Conservation (phyloP, 2,797 vertebrate genomes). For the Danio kyathit region DNA sequence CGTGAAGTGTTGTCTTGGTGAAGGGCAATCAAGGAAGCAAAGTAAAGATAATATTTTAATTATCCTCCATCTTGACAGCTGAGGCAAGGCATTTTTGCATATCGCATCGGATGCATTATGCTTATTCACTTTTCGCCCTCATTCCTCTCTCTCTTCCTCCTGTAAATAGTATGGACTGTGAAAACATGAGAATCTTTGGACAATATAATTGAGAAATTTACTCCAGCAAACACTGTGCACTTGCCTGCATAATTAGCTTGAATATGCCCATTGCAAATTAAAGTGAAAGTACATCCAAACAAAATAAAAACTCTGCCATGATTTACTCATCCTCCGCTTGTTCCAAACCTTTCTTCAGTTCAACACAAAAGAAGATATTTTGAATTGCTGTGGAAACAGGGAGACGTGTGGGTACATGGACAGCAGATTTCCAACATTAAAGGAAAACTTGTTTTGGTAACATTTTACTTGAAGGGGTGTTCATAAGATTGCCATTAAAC, state of each 20-base stretch:
- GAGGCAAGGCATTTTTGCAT: constrained; percentile 67
- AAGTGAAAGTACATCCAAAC: not conserved
- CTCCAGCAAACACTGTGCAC: constrained; percentile 5
- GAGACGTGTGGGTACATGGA: too few species aligned
- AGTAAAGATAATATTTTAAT: constrained; percentile 79
- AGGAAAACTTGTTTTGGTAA: too few species aligned
- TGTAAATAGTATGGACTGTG: constrained; percentile 50
- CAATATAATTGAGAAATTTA: constrained; percentile 28
- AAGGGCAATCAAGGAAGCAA: constrained; percentile 72
- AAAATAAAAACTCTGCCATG: too few species aligned
- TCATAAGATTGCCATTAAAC: too few species aligned
- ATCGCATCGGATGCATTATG: constrained; percentile 40
- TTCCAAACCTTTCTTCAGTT: too few species aligned
- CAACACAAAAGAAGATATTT: too few species aligned
- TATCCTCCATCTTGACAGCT: constrained; percentile 76
- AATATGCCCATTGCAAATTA: constrained; percentile 8
- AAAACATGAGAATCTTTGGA: constrained; percentile 52
- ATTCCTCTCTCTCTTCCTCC: constrained; percentile 16
- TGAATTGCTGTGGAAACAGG: too few species aligned
- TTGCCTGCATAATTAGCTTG: constrained; percentile 41
- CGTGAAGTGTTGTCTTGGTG: constrained; percentile 72
- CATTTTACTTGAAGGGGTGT: too few species aligned
- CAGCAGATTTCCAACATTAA: too few species aligned
- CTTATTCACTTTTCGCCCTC: constrained; percentile 1
- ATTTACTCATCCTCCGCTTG: too few species aligned